Conservation (phyloP, 2,113 vertebrate species). For the Gnathonemus longibarbis region DNA sequence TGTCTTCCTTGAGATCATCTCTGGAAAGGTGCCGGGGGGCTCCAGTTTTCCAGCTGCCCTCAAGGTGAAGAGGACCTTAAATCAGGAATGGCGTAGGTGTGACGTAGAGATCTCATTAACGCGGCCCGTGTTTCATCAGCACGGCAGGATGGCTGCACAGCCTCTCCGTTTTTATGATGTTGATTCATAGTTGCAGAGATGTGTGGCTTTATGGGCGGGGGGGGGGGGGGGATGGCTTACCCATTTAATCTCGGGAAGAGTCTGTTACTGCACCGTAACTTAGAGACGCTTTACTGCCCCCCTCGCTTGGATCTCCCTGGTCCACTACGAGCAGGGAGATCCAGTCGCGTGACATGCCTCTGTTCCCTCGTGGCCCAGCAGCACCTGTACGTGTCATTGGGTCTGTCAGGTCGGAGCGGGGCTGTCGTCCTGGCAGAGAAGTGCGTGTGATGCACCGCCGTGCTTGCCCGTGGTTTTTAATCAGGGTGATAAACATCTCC, state of each 20-base stretch:
- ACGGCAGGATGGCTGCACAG: no score
- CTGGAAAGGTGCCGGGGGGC: background rate
- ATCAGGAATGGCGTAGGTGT: background rate
- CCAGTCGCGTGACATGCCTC: background rate
- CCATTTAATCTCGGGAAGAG: background rate
- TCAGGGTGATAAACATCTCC: slow-evolving; percentile 10
- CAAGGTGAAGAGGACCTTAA: background rate
- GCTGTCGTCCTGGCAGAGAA: background rate
- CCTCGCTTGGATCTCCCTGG: background rate
- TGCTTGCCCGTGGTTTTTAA: background rate
- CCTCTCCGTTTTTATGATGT: background rate
- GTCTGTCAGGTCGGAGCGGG: background rate
- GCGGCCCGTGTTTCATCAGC: background rate
- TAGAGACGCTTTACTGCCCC: background rate
- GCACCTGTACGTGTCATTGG: background rate
- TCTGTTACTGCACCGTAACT: background rate
- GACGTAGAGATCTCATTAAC: background rate
- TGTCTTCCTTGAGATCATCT: background rate
- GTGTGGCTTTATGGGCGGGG: background rate
- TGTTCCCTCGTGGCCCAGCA: background rate
- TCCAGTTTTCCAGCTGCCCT: background rate
- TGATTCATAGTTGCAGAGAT: background rate
- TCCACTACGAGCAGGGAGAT: background rate
- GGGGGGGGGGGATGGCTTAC: background rate
- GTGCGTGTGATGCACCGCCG: background rate